phyloP scores from a whole-genome alignment of 2,888 invertebrate genomes.

The Xanthostigma xanthostigma region DNA sequence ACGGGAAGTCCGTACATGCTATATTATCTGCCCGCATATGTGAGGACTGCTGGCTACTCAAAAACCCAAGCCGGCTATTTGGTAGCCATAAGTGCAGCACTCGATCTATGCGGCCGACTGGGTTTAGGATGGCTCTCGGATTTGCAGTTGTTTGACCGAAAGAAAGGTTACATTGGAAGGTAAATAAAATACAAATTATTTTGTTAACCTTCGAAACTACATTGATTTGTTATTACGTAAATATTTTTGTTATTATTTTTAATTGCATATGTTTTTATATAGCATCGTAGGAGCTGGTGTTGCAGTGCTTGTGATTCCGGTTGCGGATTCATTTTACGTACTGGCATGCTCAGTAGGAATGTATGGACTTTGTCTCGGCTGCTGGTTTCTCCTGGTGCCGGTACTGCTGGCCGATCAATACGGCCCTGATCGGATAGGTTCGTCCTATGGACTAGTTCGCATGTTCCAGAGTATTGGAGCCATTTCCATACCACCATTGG shows the following conservation, averaged over 20 bases:
- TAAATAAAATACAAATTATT: slow-evolving; percentile 19
- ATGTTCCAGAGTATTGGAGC: slow-evolving; percentile 65
- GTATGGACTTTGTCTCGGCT: slow-evolving; percentile 58
- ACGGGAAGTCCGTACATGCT: slow-evolving; percentile 63
- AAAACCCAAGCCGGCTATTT: slow-evolving; percentile 48
- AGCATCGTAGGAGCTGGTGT: slow-evolving; percentile 55
- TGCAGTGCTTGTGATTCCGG: slow-evolving; percentile 50
- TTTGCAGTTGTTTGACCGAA: slow-evolving; percentile 50
- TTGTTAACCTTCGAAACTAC: neutral
- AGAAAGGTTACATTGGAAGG: slow-evolving; percentile 58
- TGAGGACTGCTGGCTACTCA: slow-evolving; percentile 46
- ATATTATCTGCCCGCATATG: slow-evolving; percentile 61
- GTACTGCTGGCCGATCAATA: slow-evolving; percentile 58
- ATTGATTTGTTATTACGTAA: neutral
- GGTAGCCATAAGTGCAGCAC: slow-evolving; percentile 57
- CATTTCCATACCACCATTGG: slow-evolving; percentile 55
- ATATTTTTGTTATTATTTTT: neutral
- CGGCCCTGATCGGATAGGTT: slow-evolving; percentile 58
- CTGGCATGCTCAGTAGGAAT: slow-evolving; percentile 48
- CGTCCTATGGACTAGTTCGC: slow-evolving; percentile 57
- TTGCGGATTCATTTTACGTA: slow-evolving; percentile 46
- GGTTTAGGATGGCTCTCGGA: slow-evolving; percentile 62
- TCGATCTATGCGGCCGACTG: slow-evolving; percentile 55
- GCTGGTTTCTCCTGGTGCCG: slow-evolving; percentile 63
- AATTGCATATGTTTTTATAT: slow-evolving; percentile 6